Evolutionary conservation across 2,888 invertebrate genomes (phyloP).

Genomic region (Marronus borbonicus): DNA sequence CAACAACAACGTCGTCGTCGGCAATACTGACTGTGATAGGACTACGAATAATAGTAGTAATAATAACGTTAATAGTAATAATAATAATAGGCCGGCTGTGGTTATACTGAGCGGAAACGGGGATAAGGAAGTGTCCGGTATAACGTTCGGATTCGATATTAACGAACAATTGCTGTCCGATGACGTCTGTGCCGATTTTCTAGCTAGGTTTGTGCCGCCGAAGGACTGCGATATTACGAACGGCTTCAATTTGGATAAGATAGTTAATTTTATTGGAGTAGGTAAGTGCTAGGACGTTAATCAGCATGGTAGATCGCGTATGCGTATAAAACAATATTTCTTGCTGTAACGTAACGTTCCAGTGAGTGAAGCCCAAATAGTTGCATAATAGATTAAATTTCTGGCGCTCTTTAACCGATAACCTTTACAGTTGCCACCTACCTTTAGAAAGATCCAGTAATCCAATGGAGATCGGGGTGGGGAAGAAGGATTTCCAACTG

Average conservation of each 20-base stretch:
- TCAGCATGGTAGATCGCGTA: too few relatives aligned
- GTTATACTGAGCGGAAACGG: slow-evolving; percentile 79
- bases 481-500: too few relatives aligned
- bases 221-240: slow-evolving; percentile 64
- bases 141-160: slow-evolving; percentile 87
- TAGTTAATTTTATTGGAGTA: slow-evolving; percentile 76
- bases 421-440: too few relatives aligned
- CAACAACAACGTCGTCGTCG: slow-evolving; percentile 36
- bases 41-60: slow-evolving; percentile 56
- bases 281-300: slow-evolving; percentile 70
- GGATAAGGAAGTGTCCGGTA: slow-evolving; percentile 76
- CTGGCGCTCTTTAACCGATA: too few relatives aligned
- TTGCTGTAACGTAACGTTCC: too few relatives aligned
- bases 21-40: slow-evolving; percentile 38
- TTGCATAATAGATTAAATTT: too few relatives aligned
- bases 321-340: too few relatives aligned
- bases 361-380: too few relatives aligned
- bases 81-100: slow-evolving; percentile 77
- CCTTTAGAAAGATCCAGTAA: too few relatives aligned
- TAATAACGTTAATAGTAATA: slow-evolving; percentile 52
- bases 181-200: slow-evolving; percentile 69
- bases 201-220: slow-evolving; percentile 70
- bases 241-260: slow-evolving; percentile 75
- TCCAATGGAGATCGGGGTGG: too few relatives aligned
- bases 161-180: slow-evolving; percentile 81